Percentiles rank a stretch among this genome's conserved stretches.
These are phyloP conservation scores for Rattus norvegicus DNA, from an alignment of 2,113 vertebrate genomes.

Conservation along the genomic window GRCr8 NC_086028.1:29749501-29750000, in stretches of 20 bases:
- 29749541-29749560: not conserved
- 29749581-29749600: conserved; percentile 64
- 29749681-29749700: conserved; percentile 50
- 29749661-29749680: conserved; percentile 66
- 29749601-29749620: conserved; percentile 38
- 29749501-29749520: not conserved
- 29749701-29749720: conserved; percentile 70
- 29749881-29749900: conserved; percentile 87
- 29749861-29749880: conserved; percentile 79
- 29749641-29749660: conserved; percentile 20
- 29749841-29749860: conserved; percentile 78
- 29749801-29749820: not conserved
- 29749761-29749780: conserved; percentile 72
- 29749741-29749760: conserved; percentile 56
- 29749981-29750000: conserved; percentile 84
- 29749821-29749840: conserved; percentile 73
- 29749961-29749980: conserved; percentile 86
- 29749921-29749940: conserved; percentile 89
- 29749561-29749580: conserved; percentile 47
- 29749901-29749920: conserved; percentile 86
- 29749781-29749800: conserved; percentile 61
- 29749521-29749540: not conserved
- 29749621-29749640: conserved; percentile 38
- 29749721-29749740: not conserved
- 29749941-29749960: conserved; percentile 86